A percentile compares a stretch with the other conserved stretches of the same genome.
Conservation (phyloP, 2,797 vertebrate species). For the Fundulus diaphanus region DNA sequence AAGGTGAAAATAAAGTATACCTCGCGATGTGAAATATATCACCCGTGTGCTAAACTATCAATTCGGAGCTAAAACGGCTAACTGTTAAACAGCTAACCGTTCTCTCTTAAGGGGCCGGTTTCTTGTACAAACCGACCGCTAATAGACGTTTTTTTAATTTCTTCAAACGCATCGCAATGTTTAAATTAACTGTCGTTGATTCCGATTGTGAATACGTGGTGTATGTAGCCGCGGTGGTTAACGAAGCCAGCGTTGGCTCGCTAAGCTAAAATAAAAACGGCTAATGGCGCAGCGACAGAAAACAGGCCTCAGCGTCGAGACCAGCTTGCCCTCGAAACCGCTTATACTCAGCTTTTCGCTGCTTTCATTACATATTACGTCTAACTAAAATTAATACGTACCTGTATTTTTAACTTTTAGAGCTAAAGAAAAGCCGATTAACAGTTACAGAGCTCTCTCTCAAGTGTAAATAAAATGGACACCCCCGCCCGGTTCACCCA, state of each 20-base stretch:
- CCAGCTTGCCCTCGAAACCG: background rate
- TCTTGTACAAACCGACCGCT: background rate
- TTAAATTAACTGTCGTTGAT: background rate
- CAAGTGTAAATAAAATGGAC: conserved; percentile 78
- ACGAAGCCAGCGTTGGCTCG: conserved; percentile 34
- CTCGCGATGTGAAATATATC: background rate
- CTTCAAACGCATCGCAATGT: background rate
- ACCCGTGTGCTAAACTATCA: no score
- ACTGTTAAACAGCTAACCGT: no score
- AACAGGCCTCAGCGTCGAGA: conserved; percentile 54
- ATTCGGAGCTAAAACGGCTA: no score
- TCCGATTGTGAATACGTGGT: rapidly evolving
- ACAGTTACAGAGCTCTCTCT: conserved; percentile 32
- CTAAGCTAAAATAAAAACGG: conserved; percentile 45
- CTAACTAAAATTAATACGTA: conserved; percentile 32
- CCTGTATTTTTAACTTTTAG: conserved; percentile 45
- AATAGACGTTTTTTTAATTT: background rate
- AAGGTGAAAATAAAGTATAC: background rate
- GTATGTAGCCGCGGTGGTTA: background rate
- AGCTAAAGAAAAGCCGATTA: conserved; percentile 27
- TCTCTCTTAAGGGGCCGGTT: background rate
- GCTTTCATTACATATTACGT: rapidly evolving
- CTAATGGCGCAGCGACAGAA: conserved; percentile 66
- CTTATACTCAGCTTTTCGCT: rapidly evolving
- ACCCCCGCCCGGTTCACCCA: conserved; percentile 68